Base-by-base conservation (phyloP, 1,140 invertebrate species). In the Drosophila kohkoa region DNA sequence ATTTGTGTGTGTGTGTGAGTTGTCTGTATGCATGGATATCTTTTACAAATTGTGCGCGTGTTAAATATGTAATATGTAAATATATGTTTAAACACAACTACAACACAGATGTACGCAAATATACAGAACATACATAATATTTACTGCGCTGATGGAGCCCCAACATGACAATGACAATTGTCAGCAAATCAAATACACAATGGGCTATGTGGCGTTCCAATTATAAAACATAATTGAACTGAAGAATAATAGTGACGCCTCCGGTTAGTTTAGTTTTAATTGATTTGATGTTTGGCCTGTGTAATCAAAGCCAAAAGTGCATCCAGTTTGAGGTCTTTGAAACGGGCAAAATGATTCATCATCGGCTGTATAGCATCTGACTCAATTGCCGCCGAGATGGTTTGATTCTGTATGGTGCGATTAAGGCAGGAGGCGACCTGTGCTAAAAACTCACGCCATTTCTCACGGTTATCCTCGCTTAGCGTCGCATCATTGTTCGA, bases 341-440 rank as follows among this genome's bases (percentile, higher is more conserved):
- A 92, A 59, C 90, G 88, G 35, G 90, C 91, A 69, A 92, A 91
- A 70, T 92, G 92, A 74, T 91, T 65, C 77, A 92, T 89, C 55
- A 92, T 72, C 28, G 90, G 90, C 65, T 92, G 82, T 65, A 92
- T 92, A n/a, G 88, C 86, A 75, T 92, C 88, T 1, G 91, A 92
- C 49, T 92, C 91, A 54, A 92, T 92, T 30, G 88, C 90, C 25
- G 89, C 92, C 13, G 82, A 91, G 52, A 92, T 90, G 58, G 90
- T 92, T 51, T 92, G 92, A 70, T 90, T 86, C 57, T 92, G 88
- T 41, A 91, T 90, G 28, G 90, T 91, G 67, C 86, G 77, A 71
- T 90, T 92, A 10, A 92, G 75, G 16, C 90, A 88, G 46, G 79
- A 81, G 3, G 91, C 81, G 5, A 92, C 85, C 64, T 86, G 77